Evolutionary conservation across 2,113 vertebrate species (phyloP).

Genomic region (Aegithalos caudatus): DNA sequence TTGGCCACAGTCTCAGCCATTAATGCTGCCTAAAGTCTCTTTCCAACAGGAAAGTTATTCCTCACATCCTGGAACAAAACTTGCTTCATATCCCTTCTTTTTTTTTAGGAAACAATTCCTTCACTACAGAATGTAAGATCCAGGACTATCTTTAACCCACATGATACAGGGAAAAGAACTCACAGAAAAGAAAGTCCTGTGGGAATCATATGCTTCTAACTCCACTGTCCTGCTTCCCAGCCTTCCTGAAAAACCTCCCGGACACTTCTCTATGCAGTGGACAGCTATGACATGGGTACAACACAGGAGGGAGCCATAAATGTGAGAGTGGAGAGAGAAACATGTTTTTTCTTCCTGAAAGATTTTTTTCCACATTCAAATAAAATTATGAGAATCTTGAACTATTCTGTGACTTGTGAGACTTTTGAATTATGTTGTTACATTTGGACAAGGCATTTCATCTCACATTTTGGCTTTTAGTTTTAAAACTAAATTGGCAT

Average conservation of each 20-base stretch:
- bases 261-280: not conserved
- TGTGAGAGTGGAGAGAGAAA: not conserved
- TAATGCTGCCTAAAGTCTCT: not conserved
- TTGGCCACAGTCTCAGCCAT: not conserved
- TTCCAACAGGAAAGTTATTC: not conserved
- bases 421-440: not conserved
- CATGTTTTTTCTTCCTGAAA: not conserved
- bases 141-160: not conserved
- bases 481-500: not conserved
- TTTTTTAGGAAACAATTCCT: not conserved
- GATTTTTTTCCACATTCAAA: not conserved
- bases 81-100: not conserved
- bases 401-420: not conserved
- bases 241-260: not conserved
- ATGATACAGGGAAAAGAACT: not conserved
- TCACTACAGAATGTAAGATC: not conserved
- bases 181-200: not conserved
- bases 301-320: not conserved
- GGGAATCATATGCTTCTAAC: not conserved
- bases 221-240: not conserved
- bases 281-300: not conserved
- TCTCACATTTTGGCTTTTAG: not conserved
- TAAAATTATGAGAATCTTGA: not conserved
- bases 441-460: not conserved
- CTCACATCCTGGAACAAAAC: not conserved